phyloP scores from a whole-genome alignment of 2,797 vertebrate species.

The Linurgus olivaceus region DNA sequence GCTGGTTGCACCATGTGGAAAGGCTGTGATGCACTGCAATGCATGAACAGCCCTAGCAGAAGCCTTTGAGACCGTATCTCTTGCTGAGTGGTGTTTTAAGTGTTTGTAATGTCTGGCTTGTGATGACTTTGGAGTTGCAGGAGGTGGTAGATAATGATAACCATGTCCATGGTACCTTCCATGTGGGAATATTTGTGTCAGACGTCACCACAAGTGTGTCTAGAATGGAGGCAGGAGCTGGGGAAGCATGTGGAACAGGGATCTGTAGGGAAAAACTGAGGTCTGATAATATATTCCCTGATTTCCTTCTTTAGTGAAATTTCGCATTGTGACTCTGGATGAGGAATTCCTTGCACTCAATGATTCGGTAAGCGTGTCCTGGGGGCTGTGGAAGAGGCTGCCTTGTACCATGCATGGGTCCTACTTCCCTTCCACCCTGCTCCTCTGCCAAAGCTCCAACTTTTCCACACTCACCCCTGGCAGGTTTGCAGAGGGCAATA shows the following conservation, averaged over 20 bases:
- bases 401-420: background rate
- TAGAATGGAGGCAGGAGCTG: background rate
- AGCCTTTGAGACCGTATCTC: background rate
- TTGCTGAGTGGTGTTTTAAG: background rate
- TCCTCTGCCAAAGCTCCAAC: background rate
- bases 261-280: background rate
- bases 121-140: background rate
- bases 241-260: background rate
- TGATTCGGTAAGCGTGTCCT: conserved; percentile 61
- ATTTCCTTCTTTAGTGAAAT: conserved; percentile 72
- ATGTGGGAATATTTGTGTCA: rapidly evolving
- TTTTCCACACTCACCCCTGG: background rate
- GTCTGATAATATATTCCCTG: background rate
- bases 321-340: conserved; percentile 80
- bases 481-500: background rate
- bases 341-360: conserved; percentile 67
- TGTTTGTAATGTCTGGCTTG: background rate
- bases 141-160: background rate
- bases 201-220: background rate
- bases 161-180: background rate
- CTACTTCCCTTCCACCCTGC: background rate
- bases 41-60: background rate
- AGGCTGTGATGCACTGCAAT: background rate
- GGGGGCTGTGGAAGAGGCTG: background rate
- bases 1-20: background rate